These are phyloP conservation scores for Pocillopora meandrina DNA, from an alignment of 92 coral and sea anemone species.

Conservation along the genomic window DNA sequence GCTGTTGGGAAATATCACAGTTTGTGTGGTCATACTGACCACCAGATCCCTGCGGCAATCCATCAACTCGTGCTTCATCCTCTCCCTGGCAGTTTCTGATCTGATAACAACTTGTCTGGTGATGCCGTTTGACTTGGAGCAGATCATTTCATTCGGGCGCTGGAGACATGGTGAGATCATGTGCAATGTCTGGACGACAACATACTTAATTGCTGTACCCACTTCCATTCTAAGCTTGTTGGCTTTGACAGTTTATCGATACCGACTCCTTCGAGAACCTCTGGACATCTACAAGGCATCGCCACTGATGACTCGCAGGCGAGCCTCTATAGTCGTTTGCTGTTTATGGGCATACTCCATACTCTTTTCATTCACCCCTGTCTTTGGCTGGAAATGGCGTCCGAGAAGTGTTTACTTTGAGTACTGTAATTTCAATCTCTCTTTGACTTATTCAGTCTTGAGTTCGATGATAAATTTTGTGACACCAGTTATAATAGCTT, in stretches of 20 bases:
- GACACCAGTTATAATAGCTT: slow-evolving; percentile 65
- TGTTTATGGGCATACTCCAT: slow-evolving; percentile 72
- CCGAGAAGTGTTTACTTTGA: slow-evolving; percentile 11
- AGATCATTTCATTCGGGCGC: slow-evolving; percentile 34
- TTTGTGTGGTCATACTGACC: slow-evolving; percentile 56
- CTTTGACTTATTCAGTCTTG: slow-evolving; percentile 53
- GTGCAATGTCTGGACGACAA: slow-evolving; percentile 70
- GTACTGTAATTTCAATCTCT: slow-evolving; percentile 60
- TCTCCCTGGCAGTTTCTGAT: slow-evolving; percentile 85
- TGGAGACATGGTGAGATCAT: slow-evolving; percentile 60
- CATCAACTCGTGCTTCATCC: slow-evolving; percentile 62
- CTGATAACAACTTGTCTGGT: slow-evolving; percentile 68
- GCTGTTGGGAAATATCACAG: slow-evolving; percentile 63
- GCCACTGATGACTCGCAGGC: slow-evolving; percentile 68
- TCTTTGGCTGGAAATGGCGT: slow-evolving; percentile 71
- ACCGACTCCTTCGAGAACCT: slow-evolving; percentile 61
- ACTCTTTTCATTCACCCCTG: slow-evolving; percentile 69
- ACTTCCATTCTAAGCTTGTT: slow-evolving; percentile 66
- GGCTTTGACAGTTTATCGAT: slow-evolving; percentile 67
- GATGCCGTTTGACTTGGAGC: slow-evolving; percentile 77
- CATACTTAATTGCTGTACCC: slow-evolving; percentile 74
- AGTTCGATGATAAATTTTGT: slow-evolving; percentile 77
- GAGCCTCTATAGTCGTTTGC: slow-evolving; percentile 44
- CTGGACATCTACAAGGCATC: slow-evolving; percentile 59
- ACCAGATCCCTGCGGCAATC: slow-evolving; percentile 65